phyloP scores from a whole-genome alignment of 2,797 vertebrate species.

The Rhyacichthys aspro region DNA sequence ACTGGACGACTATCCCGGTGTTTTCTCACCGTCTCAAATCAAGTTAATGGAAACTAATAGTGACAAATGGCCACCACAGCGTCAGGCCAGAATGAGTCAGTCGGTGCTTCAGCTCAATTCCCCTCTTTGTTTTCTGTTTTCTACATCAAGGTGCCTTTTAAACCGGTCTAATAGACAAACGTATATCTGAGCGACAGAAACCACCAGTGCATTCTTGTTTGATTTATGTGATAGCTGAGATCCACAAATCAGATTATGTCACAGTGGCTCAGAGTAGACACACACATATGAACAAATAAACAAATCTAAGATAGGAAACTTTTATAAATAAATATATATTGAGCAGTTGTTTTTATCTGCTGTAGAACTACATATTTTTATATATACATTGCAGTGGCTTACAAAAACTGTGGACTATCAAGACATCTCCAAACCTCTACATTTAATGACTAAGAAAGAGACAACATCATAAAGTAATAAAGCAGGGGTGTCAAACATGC shows the following conservation, averaged over 20 bases:
- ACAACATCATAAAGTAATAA: too few relatives aligned
- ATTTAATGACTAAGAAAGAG: background rate
- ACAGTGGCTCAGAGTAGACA: conserved; percentile 13
- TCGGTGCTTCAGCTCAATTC: conserved; percentile 27
- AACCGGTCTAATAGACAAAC: conserved; percentile 4
- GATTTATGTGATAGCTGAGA: conserved; percentile 21
- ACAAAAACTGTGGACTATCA: too few relatives aligned
- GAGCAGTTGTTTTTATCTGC: background rate
- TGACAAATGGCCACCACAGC: conserved; percentile 45
- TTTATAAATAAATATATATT: conserved; percentile 7
- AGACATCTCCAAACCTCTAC: background rate
- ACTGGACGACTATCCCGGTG: conserved; percentile 14
- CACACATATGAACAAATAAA: conserved; percentile 17
- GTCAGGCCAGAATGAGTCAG: conserved; percentile 20
- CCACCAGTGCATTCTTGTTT: conserved; percentile 7
- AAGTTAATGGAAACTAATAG: conserved; percentile 49
- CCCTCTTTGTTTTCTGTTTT: conserved; percentile 2
- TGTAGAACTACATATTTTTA: background rate
- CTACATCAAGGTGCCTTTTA: conserved; percentile 21
- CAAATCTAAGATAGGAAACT: background rate
- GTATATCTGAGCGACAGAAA: conserved; percentile 7
- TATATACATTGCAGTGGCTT: too few relatives aligned
- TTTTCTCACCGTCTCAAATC: conserved; percentile 30
- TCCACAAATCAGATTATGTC: conserved; percentile 32
- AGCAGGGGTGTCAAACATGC: too few relatives aligned